Base-by-base conservation (phyloP, 2,888 invertebrate genomes). In the Drosophila kuntzei region DNA sequence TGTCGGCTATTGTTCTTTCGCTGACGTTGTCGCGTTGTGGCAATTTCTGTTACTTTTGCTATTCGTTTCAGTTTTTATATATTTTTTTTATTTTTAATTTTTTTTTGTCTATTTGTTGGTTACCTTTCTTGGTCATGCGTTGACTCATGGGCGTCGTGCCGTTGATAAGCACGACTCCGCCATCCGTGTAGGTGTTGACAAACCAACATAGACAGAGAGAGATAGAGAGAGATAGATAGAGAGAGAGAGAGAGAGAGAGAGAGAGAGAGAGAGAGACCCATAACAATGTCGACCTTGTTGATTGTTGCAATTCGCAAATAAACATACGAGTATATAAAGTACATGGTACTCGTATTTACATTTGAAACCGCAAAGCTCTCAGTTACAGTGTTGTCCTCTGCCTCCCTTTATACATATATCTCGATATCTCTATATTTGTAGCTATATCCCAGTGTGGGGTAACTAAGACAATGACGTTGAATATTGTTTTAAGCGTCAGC, bases 41-140 rank as follows among this genome's bases (percentile, higher is more conserved):
- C 82, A 81, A 69, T 82, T 79, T 70, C 71, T 67, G 79, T 71
- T 73, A 55, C 65, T 72, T 78, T 71, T 63, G 57, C 70, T 63
- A 69, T 72, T 61, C 78, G 63, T 14, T 53, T 47, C n/a, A n/a
- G 29, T 74, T 65, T 27, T 46, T 25, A 72, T n/a, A n/a, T n/a
- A n/a, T n/a, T n/a, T n/a, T 55, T 25, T 63, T 44, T 27, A 32
- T 29, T 46, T 29, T 54, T 32, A 51, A 25, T 65, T 16, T 51
- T 9, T 67, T 69, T 68, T 60, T 59, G 76, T 67, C 79, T 74
- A 74, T 74, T 70, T 64, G 51, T 50, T 59, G 68, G 75, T 84
- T 83, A 84, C 87, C 87, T 72, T 87, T 83, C 81, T 84, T 87
- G 83, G 83, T 77, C 83, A 84, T 87, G 79, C 69, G 79, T 74